phyloP scores from a whole-genome alignment of 2,888 invertebrate species.

The Phoenoteleia sp. region DNA sequence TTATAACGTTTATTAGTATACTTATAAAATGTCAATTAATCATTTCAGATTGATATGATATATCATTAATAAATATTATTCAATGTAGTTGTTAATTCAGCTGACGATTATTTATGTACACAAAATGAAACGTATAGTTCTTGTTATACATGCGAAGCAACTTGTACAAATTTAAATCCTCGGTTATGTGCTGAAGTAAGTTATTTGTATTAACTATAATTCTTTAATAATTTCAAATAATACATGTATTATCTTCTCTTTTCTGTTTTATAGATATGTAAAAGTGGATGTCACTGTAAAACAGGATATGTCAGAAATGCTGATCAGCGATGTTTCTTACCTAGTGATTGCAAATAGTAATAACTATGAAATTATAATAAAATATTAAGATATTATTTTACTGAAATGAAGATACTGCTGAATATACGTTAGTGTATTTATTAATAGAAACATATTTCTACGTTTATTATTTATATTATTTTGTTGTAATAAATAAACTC shows the following conservation, averaged over 20 bases:
- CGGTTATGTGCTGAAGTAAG: conserved; percentile 25
- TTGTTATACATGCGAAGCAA: conserved; percentile 31
- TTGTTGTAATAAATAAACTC: no score
- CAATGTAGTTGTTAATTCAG: background rate
- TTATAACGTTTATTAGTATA: no score
- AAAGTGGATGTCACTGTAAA: conserved; percentile 59
- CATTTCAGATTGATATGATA: no score
- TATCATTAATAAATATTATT: no score
- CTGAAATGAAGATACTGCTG: no score
- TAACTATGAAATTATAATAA: no score
- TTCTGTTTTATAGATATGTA: conserved; percentile 40
- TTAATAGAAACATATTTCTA: no score
- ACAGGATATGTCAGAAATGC: conserved; percentile 65
- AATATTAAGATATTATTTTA: no score
- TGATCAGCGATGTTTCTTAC: conserved; percentile 56
- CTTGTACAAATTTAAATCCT: conserved; percentile 9
- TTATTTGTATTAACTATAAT: conserved; percentile 5
- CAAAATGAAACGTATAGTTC: conserved; percentile 48
- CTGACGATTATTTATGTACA: conserved; percentile 35
- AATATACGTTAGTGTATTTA: no score
- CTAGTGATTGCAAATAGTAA: conserved; percentile 26
- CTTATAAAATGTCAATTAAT: no score
- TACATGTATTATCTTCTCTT: background rate
- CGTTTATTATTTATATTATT: no score
- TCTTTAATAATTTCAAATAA: background rate